Conservation (phyloP, 2,113 vertebrate genomes). For the Xiphophorus couchianus region DNA sequence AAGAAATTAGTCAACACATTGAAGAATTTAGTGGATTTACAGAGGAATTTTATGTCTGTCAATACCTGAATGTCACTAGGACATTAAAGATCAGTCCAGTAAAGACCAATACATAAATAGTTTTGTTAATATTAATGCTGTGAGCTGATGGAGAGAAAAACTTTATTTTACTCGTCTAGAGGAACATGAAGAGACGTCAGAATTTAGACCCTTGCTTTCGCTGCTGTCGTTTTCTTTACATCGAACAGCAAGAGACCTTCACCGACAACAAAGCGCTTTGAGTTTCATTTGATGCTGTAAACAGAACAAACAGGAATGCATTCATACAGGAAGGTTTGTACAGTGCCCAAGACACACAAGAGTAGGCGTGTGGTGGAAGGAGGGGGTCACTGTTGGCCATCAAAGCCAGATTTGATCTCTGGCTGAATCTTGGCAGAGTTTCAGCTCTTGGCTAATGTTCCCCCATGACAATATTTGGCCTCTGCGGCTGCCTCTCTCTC, state of each 20-base stretch:
- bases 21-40: too few species aligned
- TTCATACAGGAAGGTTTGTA: constrained; percentile 51
- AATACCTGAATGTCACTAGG: too few species aligned
- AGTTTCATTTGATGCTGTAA: constrained; percentile 15
- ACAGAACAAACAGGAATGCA: constrained; percentile 42
- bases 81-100: too few species aligned
- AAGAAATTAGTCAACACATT: too few species aligned
- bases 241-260: background rate
- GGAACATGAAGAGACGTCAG: background rate
- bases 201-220: background rate
- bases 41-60: too few species aligned
- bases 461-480: constrained; percentile 74
- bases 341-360: constrained; percentile 42
- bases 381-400: constrained; percentile 58
- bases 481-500: constrained; percentile 41
- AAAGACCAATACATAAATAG: too few species aligned
- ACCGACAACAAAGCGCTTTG: background rate
- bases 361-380: constrained; percentile 40
- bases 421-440: constrained; percentile 65
- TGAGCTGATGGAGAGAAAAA: too few species aligned
- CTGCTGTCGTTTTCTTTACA: background rate
- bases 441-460: constrained; percentile 66
- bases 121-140: too few species aligned
- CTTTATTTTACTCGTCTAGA: too few species aligned
- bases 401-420: constrained; percentile 67